These are phyloP conservation scores for Pangasianodon gigas DNA, from an alignment of 2,113 vertebrate genomes.

Conservation along the genomic window DNA sequence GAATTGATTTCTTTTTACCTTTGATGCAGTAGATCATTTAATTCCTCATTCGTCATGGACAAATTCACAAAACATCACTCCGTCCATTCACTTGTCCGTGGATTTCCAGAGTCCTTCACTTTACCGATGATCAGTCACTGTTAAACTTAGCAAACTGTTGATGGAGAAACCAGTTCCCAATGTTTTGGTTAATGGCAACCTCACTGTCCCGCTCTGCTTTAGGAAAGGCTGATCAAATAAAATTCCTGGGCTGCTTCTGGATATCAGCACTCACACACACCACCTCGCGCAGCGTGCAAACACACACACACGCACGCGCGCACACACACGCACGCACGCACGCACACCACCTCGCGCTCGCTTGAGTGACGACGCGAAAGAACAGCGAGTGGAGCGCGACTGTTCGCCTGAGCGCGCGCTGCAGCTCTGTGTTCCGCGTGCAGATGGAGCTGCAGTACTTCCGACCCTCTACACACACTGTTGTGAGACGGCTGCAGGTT, in stretches of 20 bases:
- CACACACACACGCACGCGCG: not conserved
- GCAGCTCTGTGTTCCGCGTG: slow-evolving; percentile 32
- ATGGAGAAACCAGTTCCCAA: not conserved
- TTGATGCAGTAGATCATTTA: not conserved
- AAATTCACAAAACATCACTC: not conserved
- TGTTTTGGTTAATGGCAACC: not conserved
- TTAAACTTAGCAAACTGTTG: not conserved
- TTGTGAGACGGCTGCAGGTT: not conserved
- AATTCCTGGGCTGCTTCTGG: not conserved
- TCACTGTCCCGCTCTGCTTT: not conserved
- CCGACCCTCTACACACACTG: not conserved
- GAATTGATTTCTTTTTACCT: not conserved
- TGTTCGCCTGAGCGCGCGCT: not conserved
- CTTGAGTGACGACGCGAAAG: not conserved
- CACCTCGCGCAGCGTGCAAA: not conserved
- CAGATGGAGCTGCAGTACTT: slow-evolving; percentile 49
- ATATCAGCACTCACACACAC: not conserved
- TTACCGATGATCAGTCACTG: not conserved
- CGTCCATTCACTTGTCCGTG: not conserved
- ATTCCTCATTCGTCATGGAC: not conserved
- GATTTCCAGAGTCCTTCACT: not conserved
- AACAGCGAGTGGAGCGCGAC: not conserved
- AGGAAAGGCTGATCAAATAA: not conserved
- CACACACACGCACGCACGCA: not conserved
- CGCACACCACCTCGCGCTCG: not conserved